phyloP scores from a whole-genome alignment of 1,140 invertebrate species.

The Phthorimaea operculella region DNA sequence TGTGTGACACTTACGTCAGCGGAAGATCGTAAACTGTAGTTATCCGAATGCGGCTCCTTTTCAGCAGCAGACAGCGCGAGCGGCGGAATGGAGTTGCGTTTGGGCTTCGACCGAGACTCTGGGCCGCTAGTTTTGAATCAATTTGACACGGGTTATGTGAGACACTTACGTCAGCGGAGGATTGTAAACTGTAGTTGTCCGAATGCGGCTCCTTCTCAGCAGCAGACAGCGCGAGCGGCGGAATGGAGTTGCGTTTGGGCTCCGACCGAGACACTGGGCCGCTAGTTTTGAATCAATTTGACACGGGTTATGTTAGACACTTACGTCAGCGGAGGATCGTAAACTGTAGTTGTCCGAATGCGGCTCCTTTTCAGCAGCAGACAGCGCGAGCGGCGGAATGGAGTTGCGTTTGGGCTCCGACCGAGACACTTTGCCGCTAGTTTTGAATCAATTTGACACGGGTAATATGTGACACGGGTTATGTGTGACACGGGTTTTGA shows the following conservation, averaged over 20 bases:
- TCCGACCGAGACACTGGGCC: conserved; percentile 41
- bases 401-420: conserved; percentile 47
- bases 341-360: conserved; percentile 66
- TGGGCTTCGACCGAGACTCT: conserved; percentile 39
- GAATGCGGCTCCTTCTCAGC: conserved; percentile 56
- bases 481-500: too few species aligned
- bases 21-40: conserved; percentile 62
- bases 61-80: conserved; percentile 41
- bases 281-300: too few species aligned
- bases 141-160: too few species aligned
- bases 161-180: conserved; percentile 54
- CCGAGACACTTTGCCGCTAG: conserved; percentile 36
- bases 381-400: conserved; percentile 33
- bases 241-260: conserved; percentile 40
- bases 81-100: conserved; percentile 38
- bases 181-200: conserved; percentile 63
- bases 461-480: too few species aligned
- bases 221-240: conserved; percentile 35
- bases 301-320: too few species aligned
- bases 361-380: conserved; percentile 46
- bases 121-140: too few species aligned
- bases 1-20: conserved; percentile 59
- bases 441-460: too few species aligned
- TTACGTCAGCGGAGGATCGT: conserved; percentile 60
- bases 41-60: conserved; percentile 60